These are phyloP conservation scores for Drosophila erecta DNA, from an alignment of 1,140 invertebrate genomes.

Conservation along the genomic window DNA sequence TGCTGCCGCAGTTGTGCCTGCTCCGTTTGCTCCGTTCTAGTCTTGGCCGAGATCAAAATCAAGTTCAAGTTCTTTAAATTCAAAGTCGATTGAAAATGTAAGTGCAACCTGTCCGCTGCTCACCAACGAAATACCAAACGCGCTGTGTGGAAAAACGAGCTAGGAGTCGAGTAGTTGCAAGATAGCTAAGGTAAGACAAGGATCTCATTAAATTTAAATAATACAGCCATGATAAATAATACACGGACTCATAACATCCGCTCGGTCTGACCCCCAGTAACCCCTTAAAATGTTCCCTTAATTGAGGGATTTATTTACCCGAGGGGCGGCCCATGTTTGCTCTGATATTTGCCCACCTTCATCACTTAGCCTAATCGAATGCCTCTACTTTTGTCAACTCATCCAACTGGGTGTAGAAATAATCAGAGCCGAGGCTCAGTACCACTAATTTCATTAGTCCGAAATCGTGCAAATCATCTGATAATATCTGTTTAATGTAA, in stretches of 20 bases:
- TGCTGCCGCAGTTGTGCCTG: conserved; percentile 50
- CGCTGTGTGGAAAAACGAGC: neutral
- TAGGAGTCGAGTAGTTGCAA: neutral
- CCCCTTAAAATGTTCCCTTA: conserved; percentile 2
- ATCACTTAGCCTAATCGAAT: conserved; percentile 63
- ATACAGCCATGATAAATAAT: neutral
- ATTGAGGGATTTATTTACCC: conserved; percentile 25
- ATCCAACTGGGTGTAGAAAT: conserved; percentile 16
- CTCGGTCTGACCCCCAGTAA: neutral
- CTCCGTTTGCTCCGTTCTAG: conserved; percentile 36
- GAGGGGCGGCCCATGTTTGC: conserved; percentile 1
- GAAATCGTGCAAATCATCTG: conserved; percentile 21
- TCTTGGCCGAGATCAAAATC: conserved; percentile 52
- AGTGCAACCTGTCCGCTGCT: conserved; percentile 1
- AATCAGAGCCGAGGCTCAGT: conserved; percentile 31
- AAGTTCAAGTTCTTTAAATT: conserved; percentile 53
- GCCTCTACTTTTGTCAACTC: conserved; percentile 57
- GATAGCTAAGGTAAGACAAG: conserved; percentile 3
- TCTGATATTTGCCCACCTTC: conserved; percentile 28
- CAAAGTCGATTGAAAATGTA: conserved; percentile 57
- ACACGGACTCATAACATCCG: no score
- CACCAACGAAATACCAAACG: neutral
- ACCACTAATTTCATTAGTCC: conserved; percentile 49
- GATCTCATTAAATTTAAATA: neutral
- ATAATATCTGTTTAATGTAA: conserved; percentile 47